Conservation (phyloP, 2,113 vertebrate genomes). For the Silurus asotus region DNA sequence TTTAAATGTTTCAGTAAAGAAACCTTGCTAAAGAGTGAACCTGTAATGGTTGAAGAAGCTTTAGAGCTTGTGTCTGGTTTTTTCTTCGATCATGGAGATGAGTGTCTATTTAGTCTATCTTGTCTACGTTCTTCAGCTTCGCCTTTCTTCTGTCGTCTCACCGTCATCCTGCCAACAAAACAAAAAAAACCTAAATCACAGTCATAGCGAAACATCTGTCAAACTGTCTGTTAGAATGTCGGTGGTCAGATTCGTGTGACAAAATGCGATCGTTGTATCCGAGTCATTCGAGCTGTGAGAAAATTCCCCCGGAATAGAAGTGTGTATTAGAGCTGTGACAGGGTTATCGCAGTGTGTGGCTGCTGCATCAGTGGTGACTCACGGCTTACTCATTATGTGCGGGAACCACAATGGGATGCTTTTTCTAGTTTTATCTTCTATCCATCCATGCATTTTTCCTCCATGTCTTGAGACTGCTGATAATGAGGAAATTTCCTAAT, state of each 20-base stretch:
- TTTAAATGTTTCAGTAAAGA: not conserved
- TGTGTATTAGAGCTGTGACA: not conserved
- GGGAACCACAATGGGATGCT: not conserved
- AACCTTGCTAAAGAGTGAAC: not conserved
- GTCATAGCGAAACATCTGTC: not conserved
- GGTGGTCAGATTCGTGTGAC: slow-evolving; percentile 14
- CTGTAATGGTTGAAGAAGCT: not conserved
- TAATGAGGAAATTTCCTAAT: not conserved
- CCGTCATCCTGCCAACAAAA: slow-evolving; percentile 13
- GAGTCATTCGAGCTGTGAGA: slow-evolving; percentile 10
- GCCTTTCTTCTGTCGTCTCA: slow-evolving; percentile 24
- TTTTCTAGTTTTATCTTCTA: not conserved
- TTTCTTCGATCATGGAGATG: not conserved
- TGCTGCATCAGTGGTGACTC: not conserved
- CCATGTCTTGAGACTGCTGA: not conserved
- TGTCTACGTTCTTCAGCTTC: not conserved
- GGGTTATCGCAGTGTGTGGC: slow-evolving; percentile 12
- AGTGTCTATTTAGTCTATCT: slow-evolving; percentile 1
- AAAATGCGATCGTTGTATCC: not conserved
- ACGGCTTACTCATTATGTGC: not conserved
- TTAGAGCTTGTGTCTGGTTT: not conserved
- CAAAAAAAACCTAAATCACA: slow-evolving; percentile 9
- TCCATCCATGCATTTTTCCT: not conserved
- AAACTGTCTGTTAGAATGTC: slow-evolving; percentile 3
- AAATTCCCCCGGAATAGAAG: not conserved